Conservation (phyloP, 2,113 vertebrate species). For the Myxocyprinus asiaticus region DNA sequence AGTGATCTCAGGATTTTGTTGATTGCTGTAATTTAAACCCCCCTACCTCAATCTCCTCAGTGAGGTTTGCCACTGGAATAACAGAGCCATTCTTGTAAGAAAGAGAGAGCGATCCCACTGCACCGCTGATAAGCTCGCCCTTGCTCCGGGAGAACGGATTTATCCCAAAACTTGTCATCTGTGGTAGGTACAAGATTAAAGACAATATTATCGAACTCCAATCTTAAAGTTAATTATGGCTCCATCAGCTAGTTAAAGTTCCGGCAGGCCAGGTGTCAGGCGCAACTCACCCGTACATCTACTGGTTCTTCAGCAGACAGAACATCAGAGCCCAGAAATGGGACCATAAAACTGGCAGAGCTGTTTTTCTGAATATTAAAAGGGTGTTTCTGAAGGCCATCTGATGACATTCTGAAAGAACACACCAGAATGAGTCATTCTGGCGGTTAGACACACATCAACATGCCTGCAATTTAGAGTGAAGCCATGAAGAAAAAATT, state of each 20-base stretch:
- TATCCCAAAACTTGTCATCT: constrained; percentile 90
- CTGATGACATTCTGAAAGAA: constrained; percentile 64
- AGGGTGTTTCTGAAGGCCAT: constrained; percentile 64
- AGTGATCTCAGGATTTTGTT: background rate
- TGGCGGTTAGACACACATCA: background rate
- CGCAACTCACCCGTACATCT: constrained; percentile 80
- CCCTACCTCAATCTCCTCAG: constrained; percentile 85
- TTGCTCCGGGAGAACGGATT: constrained; percentile 82
- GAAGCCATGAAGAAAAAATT: too few relatives aligned
- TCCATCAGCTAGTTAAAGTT: too few relatives aligned
- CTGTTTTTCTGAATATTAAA: constrained; percentile 58
- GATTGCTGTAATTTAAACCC: background rate
- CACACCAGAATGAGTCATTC: background rate
- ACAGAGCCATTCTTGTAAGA: constrained; percentile 75
- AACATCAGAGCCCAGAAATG: constrained; percentile 68
- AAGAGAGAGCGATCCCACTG: constrained; percentile 82
- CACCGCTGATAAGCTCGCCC: constrained; percentile 77
- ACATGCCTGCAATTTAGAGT: background rate
- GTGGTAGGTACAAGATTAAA: constrained; percentile 30
- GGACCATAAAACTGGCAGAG: constrained; percentile 79
- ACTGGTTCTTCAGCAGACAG: constrained; percentile 74
- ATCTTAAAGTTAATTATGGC: too few relatives aligned
- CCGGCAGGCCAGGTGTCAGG: background rate
- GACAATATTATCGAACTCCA: too few relatives aligned
- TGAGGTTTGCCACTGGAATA: constrained; percentile 81